phyloP scores from a whole-genome alignment of 2,797 vertebrate genomes.

The Ctenosaura bakeri region DNA sequence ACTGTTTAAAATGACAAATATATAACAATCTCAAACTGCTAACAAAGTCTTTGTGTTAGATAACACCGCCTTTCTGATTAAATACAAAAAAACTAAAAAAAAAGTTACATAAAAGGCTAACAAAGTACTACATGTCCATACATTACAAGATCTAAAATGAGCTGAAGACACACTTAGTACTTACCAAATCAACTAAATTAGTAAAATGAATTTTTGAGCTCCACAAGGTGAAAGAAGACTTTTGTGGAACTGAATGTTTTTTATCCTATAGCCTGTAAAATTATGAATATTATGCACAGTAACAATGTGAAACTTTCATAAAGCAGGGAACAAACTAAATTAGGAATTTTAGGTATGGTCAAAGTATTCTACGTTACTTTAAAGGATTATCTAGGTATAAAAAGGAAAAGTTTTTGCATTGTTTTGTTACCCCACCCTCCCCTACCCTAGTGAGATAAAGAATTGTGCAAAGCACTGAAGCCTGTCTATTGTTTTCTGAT shows the following conservation, averaged over 20 bases:
- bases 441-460: neutral
- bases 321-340: neutral
- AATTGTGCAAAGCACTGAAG: neutral
- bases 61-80: neutral
- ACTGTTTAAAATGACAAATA: neutral
- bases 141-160: neutral
- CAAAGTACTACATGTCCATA: neutral
- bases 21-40: neutral
- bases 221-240: neutral
- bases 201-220: neutral
- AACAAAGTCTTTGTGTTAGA: neutral
- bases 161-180: too few relatives aligned
- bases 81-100: neutral
- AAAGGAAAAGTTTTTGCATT: neutral
- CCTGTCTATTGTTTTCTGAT: neutral
- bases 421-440: neutral
- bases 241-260: neutral
- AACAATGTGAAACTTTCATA: neutral
- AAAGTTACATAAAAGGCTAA: neutral
- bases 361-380: neutral
- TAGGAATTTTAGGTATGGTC: neutral
- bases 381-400: neutral
- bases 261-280: neutral
- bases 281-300: neutral
- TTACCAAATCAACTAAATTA: neutral